phyloP scores from a whole-genome alignment of 2,888 invertebrate genomes.

The Seladonia tumulorum region DNA sequence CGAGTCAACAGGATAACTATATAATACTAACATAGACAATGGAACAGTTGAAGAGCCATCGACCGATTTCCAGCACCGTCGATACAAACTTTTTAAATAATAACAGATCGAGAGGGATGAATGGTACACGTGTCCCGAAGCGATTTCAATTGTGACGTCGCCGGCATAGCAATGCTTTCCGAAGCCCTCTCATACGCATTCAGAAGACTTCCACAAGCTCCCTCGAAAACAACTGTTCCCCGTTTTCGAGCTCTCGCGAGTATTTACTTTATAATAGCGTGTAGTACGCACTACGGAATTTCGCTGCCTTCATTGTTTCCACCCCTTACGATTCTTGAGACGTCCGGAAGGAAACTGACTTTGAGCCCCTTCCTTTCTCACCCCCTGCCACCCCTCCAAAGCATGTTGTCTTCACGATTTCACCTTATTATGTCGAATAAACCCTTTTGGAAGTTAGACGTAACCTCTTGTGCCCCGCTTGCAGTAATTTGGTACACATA shows the following conservation, averaged over 20 bases:
- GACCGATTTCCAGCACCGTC: no score
- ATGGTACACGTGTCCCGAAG: constrained; percentile 36
- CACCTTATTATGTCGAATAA: constrained; percentile 49
- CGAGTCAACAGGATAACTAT: background rate
- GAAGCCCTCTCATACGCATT: constrained; percentile 55
- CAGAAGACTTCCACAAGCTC: constrained; percentile 63
- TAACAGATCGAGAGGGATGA: constrained; percentile 1
- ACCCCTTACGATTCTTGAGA: constrained; percentile 25
- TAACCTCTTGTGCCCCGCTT: constrained; percentile 23
- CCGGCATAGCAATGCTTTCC: constrained; percentile 18
- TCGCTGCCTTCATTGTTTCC: constrained; percentile 54
- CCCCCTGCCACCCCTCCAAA: background rate
- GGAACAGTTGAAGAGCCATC: background rate
- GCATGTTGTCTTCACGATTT: constrained; percentile 42
- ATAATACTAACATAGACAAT: background rate
- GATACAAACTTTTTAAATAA: background rate
- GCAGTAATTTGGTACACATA: constrained; percentile 32
- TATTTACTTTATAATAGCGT: constrained; percentile 70
- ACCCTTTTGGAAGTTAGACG: constrained; percentile 37
- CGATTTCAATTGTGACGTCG: constrained; percentile 34
- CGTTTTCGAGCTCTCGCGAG: constrained; percentile 58
- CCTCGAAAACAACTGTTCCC: constrained; percentile 47
- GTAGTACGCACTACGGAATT: constrained; percentile 64
- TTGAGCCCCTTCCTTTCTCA: background rate
- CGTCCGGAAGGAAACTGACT: constrained; percentile 55